These are phyloP conservation scores for Zelostemma sp. DNA, from an alignment of 1,140 invertebrate species.

Conservation along the genomic window DNA sequence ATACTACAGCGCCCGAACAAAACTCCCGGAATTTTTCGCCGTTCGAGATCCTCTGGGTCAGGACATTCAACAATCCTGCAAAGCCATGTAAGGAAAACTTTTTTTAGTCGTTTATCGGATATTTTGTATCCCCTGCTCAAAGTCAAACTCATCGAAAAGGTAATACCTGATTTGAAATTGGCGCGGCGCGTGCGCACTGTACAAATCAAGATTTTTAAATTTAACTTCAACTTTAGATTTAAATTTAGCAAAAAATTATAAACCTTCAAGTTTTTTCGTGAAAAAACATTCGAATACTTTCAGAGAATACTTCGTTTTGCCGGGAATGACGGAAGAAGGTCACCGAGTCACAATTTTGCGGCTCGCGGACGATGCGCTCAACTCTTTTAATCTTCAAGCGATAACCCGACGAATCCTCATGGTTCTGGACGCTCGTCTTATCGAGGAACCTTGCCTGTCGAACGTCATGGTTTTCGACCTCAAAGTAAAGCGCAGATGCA, in stretches of 20 bases:
- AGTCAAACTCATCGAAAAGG: constrained; percentile 63
- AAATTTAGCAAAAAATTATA: constrained; percentile 7
- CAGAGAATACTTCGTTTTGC: constrained; percentile 63
- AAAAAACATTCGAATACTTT: constrained; percentile 10
- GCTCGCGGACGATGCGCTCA: constrained; percentile 53
- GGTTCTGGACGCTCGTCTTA: constrained; percentile 61
- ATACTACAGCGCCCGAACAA: constrained; percentile 66
- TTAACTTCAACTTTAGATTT: constrained; percentile 5
- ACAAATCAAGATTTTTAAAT: too few species aligned
- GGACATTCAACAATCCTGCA: constrained; percentile 62
- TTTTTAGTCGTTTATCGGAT: constrained; percentile 52
- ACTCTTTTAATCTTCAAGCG: constrained; percentile 60
- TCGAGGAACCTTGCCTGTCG: constrained; percentile 62
- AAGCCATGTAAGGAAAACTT: constrained; percentile 52
- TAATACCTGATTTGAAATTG: constrained; percentile 20
- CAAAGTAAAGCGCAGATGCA: constrained; percentile 50
- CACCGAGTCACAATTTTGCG: constrained; percentile 63
- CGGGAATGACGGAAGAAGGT: constrained; percentile 65
- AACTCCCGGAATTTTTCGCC: constrained; percentile 68
- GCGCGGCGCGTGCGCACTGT: too few species aligned
- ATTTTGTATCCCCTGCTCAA: constrained; percentile 65
- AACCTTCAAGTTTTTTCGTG: neutral
- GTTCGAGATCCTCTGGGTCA: constrained; percentile 62
- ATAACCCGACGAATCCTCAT: constrained; percentile 62
- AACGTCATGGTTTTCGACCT: constrained; percentile 67